Percentiles rank a stretch among this genome's conserved stretches.
Evolutionary conservation across 1,140 invertebrate species (phyloP).

Genomic region (Temnothorax nylanderi): DNA sequence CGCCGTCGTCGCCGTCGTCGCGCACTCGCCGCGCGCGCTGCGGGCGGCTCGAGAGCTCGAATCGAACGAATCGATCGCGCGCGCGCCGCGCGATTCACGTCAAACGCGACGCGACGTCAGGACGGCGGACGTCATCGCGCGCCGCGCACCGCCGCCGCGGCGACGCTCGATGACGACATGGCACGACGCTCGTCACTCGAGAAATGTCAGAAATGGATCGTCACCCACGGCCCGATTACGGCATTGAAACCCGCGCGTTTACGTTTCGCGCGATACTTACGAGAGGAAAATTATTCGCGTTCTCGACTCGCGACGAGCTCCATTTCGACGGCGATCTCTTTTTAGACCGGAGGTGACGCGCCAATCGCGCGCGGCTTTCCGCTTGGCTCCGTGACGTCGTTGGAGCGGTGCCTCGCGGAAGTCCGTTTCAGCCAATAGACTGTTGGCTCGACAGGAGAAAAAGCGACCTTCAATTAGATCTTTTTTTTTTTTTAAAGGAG

Average conservation of each 20-base stretch:
- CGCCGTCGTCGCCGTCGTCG: neutral
- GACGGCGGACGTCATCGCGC: neutral
- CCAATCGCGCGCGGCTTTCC: neutral
- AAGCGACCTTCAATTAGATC: neutral
- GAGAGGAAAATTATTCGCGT: neutral
- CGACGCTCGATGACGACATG: neutral
- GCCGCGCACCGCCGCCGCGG: too few relatives aligned
- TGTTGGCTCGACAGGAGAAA: neutral
- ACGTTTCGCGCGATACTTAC: neutral
- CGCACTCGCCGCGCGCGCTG: neutral
- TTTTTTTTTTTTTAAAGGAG: too few relatives aligned
- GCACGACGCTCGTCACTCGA: neutral
- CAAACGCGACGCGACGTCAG: constrained; percentile 19
- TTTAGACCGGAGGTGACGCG: neutral
- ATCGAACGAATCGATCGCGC: constrained; percentile 45
- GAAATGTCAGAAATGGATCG: too few relatives aligned
- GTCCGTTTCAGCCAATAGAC: neutral
- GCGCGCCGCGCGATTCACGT: constrained; percentile 8
- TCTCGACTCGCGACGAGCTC: neutral
- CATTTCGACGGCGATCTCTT: neutral
- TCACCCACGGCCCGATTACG: too few relatives aligned
- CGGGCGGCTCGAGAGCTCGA: constrained; percentile 36
- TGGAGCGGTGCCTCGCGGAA: neutral
- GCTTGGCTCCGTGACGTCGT: neutral
- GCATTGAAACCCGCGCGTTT: neutral